These are phyloP conservation scores for Nothocercus julius DNA, from an alignment of 2,113 vertebrate genomes.

Conservation along the genomic window DNA sequence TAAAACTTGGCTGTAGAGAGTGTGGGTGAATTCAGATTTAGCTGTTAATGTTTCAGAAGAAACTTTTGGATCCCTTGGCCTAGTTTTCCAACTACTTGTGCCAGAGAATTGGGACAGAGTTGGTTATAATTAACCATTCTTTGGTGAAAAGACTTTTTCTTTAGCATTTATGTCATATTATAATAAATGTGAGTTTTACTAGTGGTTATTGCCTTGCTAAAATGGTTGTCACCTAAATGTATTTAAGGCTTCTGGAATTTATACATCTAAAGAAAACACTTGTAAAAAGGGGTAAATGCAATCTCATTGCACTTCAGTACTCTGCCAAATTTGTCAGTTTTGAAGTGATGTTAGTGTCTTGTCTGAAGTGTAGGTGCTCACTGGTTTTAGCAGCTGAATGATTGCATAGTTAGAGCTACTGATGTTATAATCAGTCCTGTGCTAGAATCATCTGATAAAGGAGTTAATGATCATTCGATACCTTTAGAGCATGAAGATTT, in stretches of 20 bases:
- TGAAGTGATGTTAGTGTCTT: neutral
- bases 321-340: neutral
- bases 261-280: neutral
- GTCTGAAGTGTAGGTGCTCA: neutral
- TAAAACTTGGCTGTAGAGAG: neutral
- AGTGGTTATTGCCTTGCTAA: neutral
- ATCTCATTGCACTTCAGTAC: neutral
- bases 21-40: neutral
- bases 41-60: neutral
- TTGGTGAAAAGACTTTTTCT: neutral
- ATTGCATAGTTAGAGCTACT: neutral
- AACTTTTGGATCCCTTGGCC: neutral
- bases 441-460: neutral
- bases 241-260: neutral
- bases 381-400: neutral
- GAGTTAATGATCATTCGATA: neutral
- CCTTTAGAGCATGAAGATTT: neutral
- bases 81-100: neutral
- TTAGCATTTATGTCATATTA: neutral
- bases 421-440: neutral
- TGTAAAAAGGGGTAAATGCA: neutral
- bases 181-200: neutral
- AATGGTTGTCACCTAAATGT: neutral
- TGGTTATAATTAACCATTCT: neutral
- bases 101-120: neutral